Evolutionary conservation across 2,888 invertebrate genomes (phyloP), one percentile per base, ranked within the genome.

Genomic region (Pemphredon lugubris): DNA sequence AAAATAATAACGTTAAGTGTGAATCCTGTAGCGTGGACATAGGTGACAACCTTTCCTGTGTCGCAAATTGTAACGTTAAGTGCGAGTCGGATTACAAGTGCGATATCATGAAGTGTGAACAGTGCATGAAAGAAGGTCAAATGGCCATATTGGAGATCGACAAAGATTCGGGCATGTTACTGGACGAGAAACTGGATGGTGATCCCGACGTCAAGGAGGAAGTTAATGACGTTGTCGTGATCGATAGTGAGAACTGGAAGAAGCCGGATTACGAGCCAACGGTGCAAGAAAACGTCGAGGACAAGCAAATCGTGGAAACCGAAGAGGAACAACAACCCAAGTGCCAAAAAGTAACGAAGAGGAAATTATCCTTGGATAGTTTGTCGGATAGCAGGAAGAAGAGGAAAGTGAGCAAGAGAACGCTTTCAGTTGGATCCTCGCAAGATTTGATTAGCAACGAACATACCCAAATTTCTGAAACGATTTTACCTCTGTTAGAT

Each of bases 341-440:
- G 79, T 90, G 92, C 42, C 91, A 92, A 77, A 92, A 92, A 82
- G 90, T 92, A 13, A 90, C 91, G 83, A 92, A 91, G 76, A 84
- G 92, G 60, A 92, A 92, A 82, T 82, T 91, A 26, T 91, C 91
- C 0, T 77, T 90, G 45, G 89, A 90, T 58, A 91, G 88, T 77
- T 88, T 77, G 66, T 89, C 55, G 91, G 84, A 85, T 40, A 92
- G 86, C 89, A 92, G 78, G 91, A 93, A 91, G 88, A 73, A 71
- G 6, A 83, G 80, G 61, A 87, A 84, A 88, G 88, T 83, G 85
- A 91, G 75, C 88, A 91, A 84, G 81, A 86, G 89, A 23, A 86
- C 87, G 1, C 65, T 87, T 34, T 89, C 88, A 18, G 87, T 87
- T 1, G 88, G 86, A 3, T 85, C 88, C 44, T 82, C 84, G 2